phyloP scores from a whole-genome alignment of 1,140 invertebrate genomes.

The Apis cerana region DNA sequence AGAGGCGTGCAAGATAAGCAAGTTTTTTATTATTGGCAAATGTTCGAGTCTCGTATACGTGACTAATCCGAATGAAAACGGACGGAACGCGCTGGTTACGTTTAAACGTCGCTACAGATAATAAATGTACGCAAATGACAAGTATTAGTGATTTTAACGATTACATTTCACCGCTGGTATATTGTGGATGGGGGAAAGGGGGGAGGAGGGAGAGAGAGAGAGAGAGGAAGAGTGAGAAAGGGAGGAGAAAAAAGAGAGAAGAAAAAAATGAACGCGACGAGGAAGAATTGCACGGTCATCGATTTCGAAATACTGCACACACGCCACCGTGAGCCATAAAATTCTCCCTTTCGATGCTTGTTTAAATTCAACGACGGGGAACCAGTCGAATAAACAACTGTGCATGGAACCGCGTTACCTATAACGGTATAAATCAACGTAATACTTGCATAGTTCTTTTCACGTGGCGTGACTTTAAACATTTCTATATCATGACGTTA shows the following conservation, averaged over 20 bases:
- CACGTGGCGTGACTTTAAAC: not conserved
- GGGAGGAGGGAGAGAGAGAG: not conserved
- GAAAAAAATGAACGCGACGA: not conserved
- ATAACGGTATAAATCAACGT: not conserved
- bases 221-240: too few species aligned
- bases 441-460: not conserved
- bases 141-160: conserved; percentile 52
- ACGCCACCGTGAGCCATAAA: not conserved
- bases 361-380: not conserved
- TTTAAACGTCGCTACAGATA: conserved; percentile 43
- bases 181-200: not conserved
- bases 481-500: not conserved
- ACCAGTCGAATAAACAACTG: not conserved
- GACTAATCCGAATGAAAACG: conserved; percentile 69
- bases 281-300: conserved; percentile 7
- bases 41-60: conserved; percentile 57
- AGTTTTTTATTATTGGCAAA: conserved; percentile 70
- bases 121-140: conserved; percentile 48
- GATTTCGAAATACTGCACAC: not conserved
- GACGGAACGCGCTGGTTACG: conserved; percentile 46
- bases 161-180: conserved; percentile 9
- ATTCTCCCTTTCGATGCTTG: not conserved
- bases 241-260: not conserved
- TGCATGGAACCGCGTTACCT: not conserved
- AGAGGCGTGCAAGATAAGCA: conserved; percentile 69